Conservation (phyloP, 2,888 invertebrate species). For the Diarsia brunnea region DNA sequence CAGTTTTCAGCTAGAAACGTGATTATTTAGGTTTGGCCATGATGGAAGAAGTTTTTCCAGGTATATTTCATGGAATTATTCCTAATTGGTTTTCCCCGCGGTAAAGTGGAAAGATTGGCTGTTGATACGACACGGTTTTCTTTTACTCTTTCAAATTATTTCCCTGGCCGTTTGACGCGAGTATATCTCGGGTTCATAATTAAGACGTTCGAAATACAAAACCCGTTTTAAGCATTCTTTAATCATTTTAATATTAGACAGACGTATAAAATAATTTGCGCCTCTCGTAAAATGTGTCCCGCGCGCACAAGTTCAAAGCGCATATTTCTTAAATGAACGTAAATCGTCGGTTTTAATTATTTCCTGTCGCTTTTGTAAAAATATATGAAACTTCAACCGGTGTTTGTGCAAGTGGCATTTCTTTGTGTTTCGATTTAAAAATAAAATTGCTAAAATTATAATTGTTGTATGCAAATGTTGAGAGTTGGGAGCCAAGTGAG, state of each 20-base stretch:
- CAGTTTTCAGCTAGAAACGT: slow-evolving; percentile 44
- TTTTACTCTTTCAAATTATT: slow-evolving; percentile 29
- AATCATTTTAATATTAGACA: slow-evolving; percentile 62
- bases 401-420: slow-evolving; percentile 61
- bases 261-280: slow-evolving; percentile 63
- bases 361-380: slow-evolving; percentile 67
- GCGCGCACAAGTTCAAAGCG: slow-evolving; percentile 66
- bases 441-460: slow-evolving; percentile 67
- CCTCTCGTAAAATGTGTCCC: slow-evolving; percentile 63
- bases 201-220: slow-evolving; percentile 42
- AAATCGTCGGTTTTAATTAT: slow-evolving; percentile 69
- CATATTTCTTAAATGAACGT: slow-evolving; percentile 63
- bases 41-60: slow-evolving; percentile 20
- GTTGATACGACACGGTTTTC: slow-evolving; percentile 50
- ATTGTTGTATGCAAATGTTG: slow-evolving; percentile 63
- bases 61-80: slow-evolving; percentile 28
- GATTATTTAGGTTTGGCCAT: slow-evolving; percentile 23
- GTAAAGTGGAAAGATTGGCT: slow-evolving; percentile 37
- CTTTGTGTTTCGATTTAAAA: slow-evolving; percentile 69
- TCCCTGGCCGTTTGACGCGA: slow-evolving; percentile 19
- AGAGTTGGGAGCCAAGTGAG: slow-evolving; percentile 54
- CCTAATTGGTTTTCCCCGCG: slow-evolving; percentile 30
- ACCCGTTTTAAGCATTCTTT: slow-evolving; percentile 55
- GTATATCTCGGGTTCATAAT: slow-evolving; percentile 22
- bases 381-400: slow-evolving; percentile 51